phyloP scores from a whole-genome alignment of 35 echinoderm and acorn worm genomes.

The Holothuria glaberrima region DNA sequence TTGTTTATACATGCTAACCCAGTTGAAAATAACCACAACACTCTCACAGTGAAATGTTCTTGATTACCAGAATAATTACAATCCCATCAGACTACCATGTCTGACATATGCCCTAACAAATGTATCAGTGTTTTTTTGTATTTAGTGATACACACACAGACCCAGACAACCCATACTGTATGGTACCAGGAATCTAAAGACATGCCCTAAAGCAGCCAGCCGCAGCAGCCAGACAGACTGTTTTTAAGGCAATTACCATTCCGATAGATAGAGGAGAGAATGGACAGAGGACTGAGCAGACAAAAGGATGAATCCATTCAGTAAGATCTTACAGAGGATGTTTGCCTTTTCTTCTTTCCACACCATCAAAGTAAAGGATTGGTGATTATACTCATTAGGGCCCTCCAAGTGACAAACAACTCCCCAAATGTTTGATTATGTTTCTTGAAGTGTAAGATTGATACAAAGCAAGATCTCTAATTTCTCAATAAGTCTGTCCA shows the following conservation, averaged over 20 bases:
- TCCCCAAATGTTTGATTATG: slow-evolving; percentile 25
- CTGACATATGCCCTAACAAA: no score
- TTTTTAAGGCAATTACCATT: slow-evolving; percentile 40
- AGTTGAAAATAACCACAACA: no score
- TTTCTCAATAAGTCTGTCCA: neutral
- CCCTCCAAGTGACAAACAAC: slow-evolving; percentile 31
- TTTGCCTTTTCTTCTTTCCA: neutral
- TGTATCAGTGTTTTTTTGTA: no score
- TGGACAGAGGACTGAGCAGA: neutral
- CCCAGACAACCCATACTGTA: no score
- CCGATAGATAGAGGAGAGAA: neutral
- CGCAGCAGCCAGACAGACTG: slow-evolving; percentile 16
- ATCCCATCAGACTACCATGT: no score
- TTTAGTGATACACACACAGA: no score
- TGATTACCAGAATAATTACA: no score
- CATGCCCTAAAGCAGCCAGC: neutral
- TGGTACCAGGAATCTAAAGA: neutral
- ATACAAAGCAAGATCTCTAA: neutral
- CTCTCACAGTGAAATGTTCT: no score
- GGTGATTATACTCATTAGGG: slow-evolving; percentile 1
- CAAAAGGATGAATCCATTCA: neutral
- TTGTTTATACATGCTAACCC: no score
- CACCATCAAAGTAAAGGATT: neutral
- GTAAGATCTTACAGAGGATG: neutral
- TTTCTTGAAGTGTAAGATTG: slow-evolving; percentile 22